Conservation (phyloP, 1,140 invertebrate genomes). For the Hesperophylax magnus region DNA sequence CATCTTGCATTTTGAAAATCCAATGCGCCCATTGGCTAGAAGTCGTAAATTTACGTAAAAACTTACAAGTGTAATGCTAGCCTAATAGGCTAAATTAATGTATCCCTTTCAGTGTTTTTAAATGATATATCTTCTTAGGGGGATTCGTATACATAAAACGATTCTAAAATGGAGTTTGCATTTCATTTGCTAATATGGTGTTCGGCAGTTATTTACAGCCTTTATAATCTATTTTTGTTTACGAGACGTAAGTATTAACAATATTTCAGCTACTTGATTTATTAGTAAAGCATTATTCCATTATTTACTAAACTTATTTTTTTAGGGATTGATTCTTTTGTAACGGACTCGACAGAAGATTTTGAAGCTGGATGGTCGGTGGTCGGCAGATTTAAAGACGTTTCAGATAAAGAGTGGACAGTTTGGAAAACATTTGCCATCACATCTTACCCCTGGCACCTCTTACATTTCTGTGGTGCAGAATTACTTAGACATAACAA, state of each 20-base stretch:
- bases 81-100: too few relatives aligned
- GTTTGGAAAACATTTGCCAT: conserved; percentile 66
- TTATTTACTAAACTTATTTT: neutral
- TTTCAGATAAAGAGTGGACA: conserved; percentile 68
- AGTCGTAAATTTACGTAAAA: too few relatives aligned
- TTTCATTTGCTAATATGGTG: conserved; percentile 64
- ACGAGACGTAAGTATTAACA: conserved; percentile 61
- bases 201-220: conserved; percentile 62
- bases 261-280: too few relatives aligned
- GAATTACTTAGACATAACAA: conserved; percentile 61
- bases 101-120: too few relatives aligned
- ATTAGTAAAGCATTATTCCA: too few relatives aligned
- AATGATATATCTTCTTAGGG: too few relatives aligned
- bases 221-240: conserved; percentile 62
- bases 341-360: conserved; percentile 56
- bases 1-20: too few relatives aligned
- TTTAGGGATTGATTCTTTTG: conserved; percentile 43
- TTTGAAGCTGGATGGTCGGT: conserved; percentile 64
- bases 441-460: conserved; percentile 61
- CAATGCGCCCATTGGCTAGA: too few relatives aligned
- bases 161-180: conserved; percentile 57
- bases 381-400: conserved; percentile 63
- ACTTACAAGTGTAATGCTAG: too few relatives aligned
- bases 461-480: conserved; percentile 63
- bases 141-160: too few relatives aligned